These are phyloP conservation scores for Galbula dea DNA, from an alignment of 2,113 vertebrate species.

Conservation along the genomic window DNA sequence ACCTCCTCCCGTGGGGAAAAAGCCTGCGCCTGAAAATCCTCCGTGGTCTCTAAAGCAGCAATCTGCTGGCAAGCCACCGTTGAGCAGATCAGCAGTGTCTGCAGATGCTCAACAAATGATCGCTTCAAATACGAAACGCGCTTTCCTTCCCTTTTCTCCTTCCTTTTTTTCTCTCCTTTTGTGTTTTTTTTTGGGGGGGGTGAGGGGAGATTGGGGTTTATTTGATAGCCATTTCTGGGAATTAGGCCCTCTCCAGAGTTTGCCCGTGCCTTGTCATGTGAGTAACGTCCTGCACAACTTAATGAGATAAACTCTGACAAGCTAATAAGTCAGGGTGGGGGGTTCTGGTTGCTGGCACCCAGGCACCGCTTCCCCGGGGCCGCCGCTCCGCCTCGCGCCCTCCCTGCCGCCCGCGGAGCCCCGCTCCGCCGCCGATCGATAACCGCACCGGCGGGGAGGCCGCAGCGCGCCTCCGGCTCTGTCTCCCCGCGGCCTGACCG, in stretches of 20 bases:
- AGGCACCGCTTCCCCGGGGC: background rate
- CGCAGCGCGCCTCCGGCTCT: too few relatives aligned
- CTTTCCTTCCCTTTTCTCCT: background rate
- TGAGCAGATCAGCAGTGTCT: background rate
- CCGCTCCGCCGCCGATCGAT: background rate
- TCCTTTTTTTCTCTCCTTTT: too few relatives aligned
- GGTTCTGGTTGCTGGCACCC: background rate
- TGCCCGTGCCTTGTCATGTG: conserved; percentile 59
- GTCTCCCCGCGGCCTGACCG: background rate
- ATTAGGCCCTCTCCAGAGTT: conserved; percentile 73
- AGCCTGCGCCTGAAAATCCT: background rate
- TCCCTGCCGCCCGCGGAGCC: background rate
- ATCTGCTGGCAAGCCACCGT: background rate
- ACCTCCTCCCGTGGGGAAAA: background rate
- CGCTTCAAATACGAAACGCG: background rate
- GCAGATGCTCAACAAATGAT: conserved; percentile 28
- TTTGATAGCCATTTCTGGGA: conserved; percentile 63
- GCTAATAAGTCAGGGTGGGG: background rate
- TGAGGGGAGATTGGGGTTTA: background rate
- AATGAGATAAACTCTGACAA: conserved; percentile 40
- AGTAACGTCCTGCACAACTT: conserved; percentile 52
- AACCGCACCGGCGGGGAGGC: background rate
- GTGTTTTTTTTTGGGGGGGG: background rate
- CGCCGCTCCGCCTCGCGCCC: background rate
- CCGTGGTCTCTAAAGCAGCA: background rate